A percentile compares a stretch with the other conserved stretches of the same genome.
phyloP scores from a whole-genome alignment of 1,140 invertebrate species.

The Pemphigus obesinymphae region DNA sequence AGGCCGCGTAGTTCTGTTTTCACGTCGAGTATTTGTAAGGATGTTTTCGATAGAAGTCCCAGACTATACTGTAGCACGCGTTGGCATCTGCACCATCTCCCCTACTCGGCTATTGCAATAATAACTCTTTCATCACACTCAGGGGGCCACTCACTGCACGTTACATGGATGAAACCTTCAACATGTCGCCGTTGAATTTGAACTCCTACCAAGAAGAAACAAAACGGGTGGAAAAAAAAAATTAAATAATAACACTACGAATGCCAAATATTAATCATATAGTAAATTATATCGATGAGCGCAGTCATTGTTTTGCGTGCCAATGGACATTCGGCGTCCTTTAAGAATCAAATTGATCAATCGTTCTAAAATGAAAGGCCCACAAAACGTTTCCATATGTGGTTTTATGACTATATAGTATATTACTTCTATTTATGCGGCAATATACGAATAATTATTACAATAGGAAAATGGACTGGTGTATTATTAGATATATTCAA shows the following conservation, averaged over 20 bases:
- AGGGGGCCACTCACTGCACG: neutral
- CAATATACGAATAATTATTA: neutral
- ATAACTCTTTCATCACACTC: slow-evolving; percentile 29
- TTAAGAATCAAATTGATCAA: neutral
- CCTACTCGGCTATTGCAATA: neutral
- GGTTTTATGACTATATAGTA: neutral
- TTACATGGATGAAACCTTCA: slow-evolving; percentile 23
- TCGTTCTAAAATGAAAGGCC: neutral
- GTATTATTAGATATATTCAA: no score
- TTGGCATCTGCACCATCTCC: slow-evolving; percentile 12
- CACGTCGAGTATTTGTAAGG: neutral
- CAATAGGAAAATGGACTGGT: neutral
- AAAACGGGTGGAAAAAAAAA: neutral
- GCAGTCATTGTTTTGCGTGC: neutral
- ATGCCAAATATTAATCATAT: slow-evolving; percentile 10
- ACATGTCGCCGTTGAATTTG: neutral
- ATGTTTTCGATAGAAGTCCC: neutral
- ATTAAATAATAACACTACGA: neutral
- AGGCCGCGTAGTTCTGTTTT: neutral
- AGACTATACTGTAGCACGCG: neutral
- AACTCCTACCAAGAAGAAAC: slow-evolving; percentile 32
- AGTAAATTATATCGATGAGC: neutral
- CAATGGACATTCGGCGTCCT: neutral
- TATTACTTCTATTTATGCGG: neutral
- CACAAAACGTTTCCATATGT: neutral